Evolutionary conservation across 2,797 vertebrate species (phyloP), one percentile per base, ranked within the genome.

Genomic region (Sebastolobus altivelis): DNA sequence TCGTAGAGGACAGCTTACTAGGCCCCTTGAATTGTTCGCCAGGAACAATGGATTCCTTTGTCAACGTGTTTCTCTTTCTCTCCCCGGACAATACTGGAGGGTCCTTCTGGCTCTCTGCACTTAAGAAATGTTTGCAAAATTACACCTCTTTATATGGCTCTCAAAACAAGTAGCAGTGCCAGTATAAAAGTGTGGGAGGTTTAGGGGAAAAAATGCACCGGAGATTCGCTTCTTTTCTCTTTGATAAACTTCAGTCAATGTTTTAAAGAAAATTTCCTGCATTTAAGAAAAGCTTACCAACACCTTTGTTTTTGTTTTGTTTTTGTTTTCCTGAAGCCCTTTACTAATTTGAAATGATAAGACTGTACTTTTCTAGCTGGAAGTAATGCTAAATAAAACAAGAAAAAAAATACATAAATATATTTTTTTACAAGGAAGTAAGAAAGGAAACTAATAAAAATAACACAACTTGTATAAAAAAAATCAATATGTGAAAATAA

Each of bases 71-170:
- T 96, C 95, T 95, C 95, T 97, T 96, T 96, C 96, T 97, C 94
- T 94, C 90, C 80, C 82, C 88, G 90, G 93, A 96, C 95, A 96
- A 95, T 87, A 83, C 96, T 94, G 68, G 95, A 97, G 95, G 93
- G 95, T 92, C 94, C 96, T 97, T 96, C 95, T 96, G 94, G 93
- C 91, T 93, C 91, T 92, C 79, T 89, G 94, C 96, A 95, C 96
- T 96, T 96, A 95, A 96, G 95, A 95, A 96, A 96, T 97, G 96
- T 97, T 98, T 97, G 96, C 96, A 97, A 97, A 98, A 96, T 97
- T 97, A 96, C 94, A 97, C 96, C 96, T 97, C 95, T 96, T 95
- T 87, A 81, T 94, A 86, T 78, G 81, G 88, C 93, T 93, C 95
- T 96, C 95, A 94, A 95, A 95, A 94, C 93, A 95, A 96, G 94